Percentiles rank a stretch among this genome's conserved stretches.
Evolutionary conservation across 2,888 invertebrate genomes (phyloP).

Genomic region (Tinea pellionella): DNA sequence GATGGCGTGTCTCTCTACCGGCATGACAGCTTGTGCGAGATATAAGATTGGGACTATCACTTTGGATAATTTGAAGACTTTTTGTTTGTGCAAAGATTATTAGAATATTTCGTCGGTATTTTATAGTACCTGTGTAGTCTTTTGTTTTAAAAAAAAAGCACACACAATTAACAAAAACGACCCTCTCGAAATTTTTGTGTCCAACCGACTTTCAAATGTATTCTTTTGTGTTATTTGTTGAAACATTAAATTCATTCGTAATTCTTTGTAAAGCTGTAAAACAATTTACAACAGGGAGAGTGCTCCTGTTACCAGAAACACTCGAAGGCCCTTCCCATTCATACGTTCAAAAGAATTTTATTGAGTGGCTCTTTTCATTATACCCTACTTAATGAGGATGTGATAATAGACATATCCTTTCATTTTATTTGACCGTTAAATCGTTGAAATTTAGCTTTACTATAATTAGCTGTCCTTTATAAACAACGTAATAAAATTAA

Average conservation of each 20-base stretch:
- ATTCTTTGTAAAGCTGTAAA: constrained; percentile 13
- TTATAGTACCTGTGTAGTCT: too few species aligned
- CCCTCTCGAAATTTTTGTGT: background rate
- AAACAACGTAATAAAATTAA: too few species aligned
- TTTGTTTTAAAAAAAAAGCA: background rate
- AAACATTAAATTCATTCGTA: constrained; percentile 12
- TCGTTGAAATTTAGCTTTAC: background rate
- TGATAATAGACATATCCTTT: constrained; percentile 15
- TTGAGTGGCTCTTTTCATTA: constrained; percentile 42
- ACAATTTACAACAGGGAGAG: constrained; percentile 23
- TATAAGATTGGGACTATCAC: too few species aligned
- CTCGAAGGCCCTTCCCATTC: constrained; percentile 16
- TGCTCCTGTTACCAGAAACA: constrained; percentile 21
- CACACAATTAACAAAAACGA: background rate
- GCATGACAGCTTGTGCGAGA: too few species aligned
- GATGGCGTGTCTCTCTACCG: too few species aligned
- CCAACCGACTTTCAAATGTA: constrained; percentile 1
- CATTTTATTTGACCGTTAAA: constrained; percentile 6
- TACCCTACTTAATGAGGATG: constrained; percentile 39
- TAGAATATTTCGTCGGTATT: too few species aligned
- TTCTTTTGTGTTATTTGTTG: constrained; percentile 8
- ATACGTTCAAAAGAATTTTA: constrained; percentile 30
- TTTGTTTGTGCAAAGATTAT: too few species aligned
- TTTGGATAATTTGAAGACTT: too few species aligned
- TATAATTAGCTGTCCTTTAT: background rate